A percentile compares a stretch with the other conserved stretches of the same genome.
Evolutionary conservation across 1,140 invertebrate genomes (phyloP).

Genomic region (Zaprionus gabonicus): DNA sequence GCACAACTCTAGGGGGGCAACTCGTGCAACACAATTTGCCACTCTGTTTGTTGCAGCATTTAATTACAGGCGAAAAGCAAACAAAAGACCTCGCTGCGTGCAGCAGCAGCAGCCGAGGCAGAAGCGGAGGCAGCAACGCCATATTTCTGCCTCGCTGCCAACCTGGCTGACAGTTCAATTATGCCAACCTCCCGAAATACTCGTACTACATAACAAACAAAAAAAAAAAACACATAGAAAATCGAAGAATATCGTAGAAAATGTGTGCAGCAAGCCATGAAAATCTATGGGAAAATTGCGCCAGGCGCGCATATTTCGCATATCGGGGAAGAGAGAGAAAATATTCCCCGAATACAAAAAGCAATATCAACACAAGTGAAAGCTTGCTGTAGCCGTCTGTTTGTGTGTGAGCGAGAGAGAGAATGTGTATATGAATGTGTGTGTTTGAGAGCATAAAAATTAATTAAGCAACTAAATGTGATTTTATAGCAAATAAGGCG

Average conservation of each 20-base stretch:
- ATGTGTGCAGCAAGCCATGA: constrained; percentile 59
- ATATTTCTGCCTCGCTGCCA: constrained; percentile 47
- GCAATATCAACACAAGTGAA: constrained; percentile 68
- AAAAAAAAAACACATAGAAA: background rate
- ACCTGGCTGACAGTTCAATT: constrained; percentile 76
- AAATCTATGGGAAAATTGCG: constrained; percentile 51
- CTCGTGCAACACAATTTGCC: constrained; percentile 19
- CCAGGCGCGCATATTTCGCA: background rate
- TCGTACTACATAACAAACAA: no score
- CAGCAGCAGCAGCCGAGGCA: background rate
- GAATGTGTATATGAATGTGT: constrained; percentile 11
- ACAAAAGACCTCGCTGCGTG: constrained; percentile 17
- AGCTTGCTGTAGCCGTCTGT: constrained; percentile 37
- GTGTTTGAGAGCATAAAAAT: constrained; percentile 61
- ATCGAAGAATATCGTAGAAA: constrained; percentile 18
- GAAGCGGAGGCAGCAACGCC: constrained; percentile 20
- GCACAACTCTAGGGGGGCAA: constrained; percentile 5
- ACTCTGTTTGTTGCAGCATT: constrained; percentile 30
- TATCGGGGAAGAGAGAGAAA: constrained; percentile 16
- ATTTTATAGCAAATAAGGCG: constrained; percentile 83
- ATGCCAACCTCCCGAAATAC: constrained; percentile 38
- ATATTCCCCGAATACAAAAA: constrained; percentile 44
- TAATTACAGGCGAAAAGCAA: constrained; percentile 33
- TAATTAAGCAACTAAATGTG: constrained; percentile 84
- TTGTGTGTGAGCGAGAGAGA: constrained; percentile 5